Conservation (phyloP, 2,797 vertebrate genomes). For the Tolypeutes matacus region DNA sequence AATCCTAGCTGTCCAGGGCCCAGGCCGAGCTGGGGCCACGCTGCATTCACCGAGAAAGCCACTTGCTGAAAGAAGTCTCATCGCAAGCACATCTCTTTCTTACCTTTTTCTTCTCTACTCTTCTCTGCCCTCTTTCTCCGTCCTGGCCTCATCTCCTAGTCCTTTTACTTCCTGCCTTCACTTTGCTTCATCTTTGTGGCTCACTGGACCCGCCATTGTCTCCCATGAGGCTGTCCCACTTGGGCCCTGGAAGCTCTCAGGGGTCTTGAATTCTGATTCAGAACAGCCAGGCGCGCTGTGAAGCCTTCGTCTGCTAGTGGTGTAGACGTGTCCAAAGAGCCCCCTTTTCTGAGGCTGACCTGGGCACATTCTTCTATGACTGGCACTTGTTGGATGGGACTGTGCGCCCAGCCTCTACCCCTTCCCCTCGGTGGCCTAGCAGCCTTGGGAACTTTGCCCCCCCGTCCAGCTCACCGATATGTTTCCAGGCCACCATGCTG, state of each 20-base stretch:
- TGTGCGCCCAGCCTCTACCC: not conserved
- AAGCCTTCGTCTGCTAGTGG: not conserved
- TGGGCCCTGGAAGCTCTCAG: not conserved
- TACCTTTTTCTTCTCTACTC: not conserved
- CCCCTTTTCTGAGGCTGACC: conserved; percentile 47
- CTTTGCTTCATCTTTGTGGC: conserved; percentile 40
- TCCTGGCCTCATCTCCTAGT: not conserved
- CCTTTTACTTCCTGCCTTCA: conserved; percentile 28
- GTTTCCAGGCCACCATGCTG: not conserved
- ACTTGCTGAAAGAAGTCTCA: not conserved
- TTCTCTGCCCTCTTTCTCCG: not conserved
- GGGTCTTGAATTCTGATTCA: conserved; percentile 53
- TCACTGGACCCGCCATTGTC: not conserved
- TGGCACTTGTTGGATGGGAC: not conserved
- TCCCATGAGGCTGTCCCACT: not conserved
- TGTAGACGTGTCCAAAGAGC: not conserved
- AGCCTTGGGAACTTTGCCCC: not conserved
- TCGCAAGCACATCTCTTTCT: not conserved
- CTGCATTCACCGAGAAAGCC: not conserved
- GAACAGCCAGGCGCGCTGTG: not conserved
- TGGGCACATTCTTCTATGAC: not conserved
- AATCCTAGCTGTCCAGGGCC: not conserved
- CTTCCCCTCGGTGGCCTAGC: not conserved
- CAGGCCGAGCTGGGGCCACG: not conserved
- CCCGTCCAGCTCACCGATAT: not conserved